Conservation (phyloP, 2,797 vertebrate genomes). For the Argentina silus region DNA sequence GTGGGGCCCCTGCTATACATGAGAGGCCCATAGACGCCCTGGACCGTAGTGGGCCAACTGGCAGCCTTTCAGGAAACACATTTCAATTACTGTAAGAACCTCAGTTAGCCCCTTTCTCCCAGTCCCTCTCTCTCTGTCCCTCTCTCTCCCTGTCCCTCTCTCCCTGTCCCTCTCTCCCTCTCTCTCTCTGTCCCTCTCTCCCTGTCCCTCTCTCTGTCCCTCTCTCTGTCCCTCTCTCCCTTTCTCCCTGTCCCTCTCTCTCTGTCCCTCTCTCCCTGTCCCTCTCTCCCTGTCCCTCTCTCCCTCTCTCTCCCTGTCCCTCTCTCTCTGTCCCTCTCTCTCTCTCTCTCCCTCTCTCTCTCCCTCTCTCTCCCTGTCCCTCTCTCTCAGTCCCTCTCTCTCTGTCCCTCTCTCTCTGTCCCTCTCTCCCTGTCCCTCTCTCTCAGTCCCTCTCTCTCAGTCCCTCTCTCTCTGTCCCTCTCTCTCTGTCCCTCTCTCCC, state of each 20-base stretch:
- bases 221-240: background rate
- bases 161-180: background rate
- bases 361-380: background rate
- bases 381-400: background rate
- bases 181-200: background rate
- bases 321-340: background rate
- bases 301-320: background rate
- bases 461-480: background rate
- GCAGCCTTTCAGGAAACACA: conserved; percentile 58
- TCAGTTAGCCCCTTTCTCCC: background rate
- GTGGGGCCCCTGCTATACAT: conserved; percentile 53
- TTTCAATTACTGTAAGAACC: conserved; percentile 72
- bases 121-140: too few species aligned
- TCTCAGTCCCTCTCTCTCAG: background rate
- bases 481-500: conserved; percentile 48
- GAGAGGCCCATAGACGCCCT: conserved; percentile 49
- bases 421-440: background rate
- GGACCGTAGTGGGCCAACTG: conserved; percentile 54
- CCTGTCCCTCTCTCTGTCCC: background rate
- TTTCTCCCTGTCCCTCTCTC: too few species aligned
- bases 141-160: background rate
- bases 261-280: background rate
- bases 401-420: background rate
- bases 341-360: background rate
- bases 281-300: background rate